phyloP scores from a whole-genome alignment of 2,797 vertebrate species.

The Melanotaenia maccullochi region DNA sequence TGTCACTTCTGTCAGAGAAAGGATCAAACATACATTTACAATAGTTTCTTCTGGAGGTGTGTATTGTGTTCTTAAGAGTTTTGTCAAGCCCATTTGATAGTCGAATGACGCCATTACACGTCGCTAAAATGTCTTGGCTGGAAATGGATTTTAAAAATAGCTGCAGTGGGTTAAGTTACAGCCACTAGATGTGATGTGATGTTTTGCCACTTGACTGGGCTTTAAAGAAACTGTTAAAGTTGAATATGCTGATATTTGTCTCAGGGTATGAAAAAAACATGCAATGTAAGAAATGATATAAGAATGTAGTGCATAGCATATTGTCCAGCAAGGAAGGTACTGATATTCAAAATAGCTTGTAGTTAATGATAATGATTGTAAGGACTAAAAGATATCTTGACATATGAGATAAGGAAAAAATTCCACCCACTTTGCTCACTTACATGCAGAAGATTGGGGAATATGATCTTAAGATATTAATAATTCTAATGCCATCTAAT shows the following conservation, averaged over 20 bases:
- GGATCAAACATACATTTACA: conserved; percentile 27
- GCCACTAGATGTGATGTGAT: conserved; percentile 78
- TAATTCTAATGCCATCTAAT: conserved; percentile 40
- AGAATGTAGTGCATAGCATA: not conserved
- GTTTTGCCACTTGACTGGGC: conserved; percentile 76
- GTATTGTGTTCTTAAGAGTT: conserved; percentile 51
- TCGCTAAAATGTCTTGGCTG: conserved; percentile 89
- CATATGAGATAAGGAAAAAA: conserved; percentile 24
- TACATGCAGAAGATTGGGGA: conserved; percentile 25
- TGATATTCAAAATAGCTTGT: not conserved
- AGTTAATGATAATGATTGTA: conserved; percentile 4
- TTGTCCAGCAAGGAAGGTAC: not conserved
- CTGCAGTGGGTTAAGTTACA: conserved; percentile 82
- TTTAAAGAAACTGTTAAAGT: conserved; percentile 61
- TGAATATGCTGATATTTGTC: conserved; percentile 14
- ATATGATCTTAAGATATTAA: conserved; percentile 35
- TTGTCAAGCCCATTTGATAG: conserved; percentile 62
- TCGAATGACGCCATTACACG: conserved; percentile 76
- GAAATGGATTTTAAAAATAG: conserved; percentile 86
- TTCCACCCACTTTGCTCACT: conserved; percentile 8
- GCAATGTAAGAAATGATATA: not conserved
- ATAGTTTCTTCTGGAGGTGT: conserved; percentile 40
- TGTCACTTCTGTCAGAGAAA: conserved; percentile 28
- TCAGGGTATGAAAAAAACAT: conserved; percentile 3
- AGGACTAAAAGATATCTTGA: not conserved